Base-by-base conservation (phyloP, 2,113 vertebrate species). In the Sisor rabdophorus region DNA sequence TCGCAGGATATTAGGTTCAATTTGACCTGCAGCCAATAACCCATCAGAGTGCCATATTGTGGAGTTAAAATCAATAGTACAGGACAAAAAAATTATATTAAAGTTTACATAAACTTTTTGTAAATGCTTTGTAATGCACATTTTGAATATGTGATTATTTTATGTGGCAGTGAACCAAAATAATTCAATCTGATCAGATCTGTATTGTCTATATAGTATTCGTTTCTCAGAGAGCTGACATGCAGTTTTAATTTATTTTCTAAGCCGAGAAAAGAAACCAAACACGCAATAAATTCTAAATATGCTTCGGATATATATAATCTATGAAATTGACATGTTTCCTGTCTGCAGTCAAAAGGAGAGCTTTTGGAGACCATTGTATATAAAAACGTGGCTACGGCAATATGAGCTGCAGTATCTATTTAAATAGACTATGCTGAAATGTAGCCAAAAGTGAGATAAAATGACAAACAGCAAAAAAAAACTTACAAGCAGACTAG, bases 1-100 rank as follows among this genome's bases (percentile, higher is more conserved):
- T 55, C 6, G 8, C 30, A 55, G 52, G 30, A 71, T 71, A 71
- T 71, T 71, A 55, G 30, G 28, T 55, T 71, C 69, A 54, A 71
- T 40, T 55, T 54, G 11, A 55, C 36, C 3, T 0, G 52, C 52
- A 55, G 69, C 69, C 69, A 71, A 55, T 1, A 55, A 52, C 36
- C 69, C 69, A 55, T 55, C 69, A 22, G 69, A 71, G 52, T 47
- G 11, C 69, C n/a, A 22, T 55, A 8, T 17, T 71, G 28, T 71
- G 68, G n/a, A 32, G 11, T 55, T 71, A 55, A 55, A 40, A 12
- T 55, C 30, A 40, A 36, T 71, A 2, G 30, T 40, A 19, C 20
- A 36, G 52, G 30, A 53, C 30, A 36, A 55, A 54, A 3, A 71
- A 36, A 71, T 22, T 36, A 11, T 55, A 55, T 55, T 71, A 36